Evolutionary conservation across 2,888 invertebrate genomes (phyloP), one percentile per base, ranked within the genome.

Genomic region (Sphecodes monilicornis): DNA sequence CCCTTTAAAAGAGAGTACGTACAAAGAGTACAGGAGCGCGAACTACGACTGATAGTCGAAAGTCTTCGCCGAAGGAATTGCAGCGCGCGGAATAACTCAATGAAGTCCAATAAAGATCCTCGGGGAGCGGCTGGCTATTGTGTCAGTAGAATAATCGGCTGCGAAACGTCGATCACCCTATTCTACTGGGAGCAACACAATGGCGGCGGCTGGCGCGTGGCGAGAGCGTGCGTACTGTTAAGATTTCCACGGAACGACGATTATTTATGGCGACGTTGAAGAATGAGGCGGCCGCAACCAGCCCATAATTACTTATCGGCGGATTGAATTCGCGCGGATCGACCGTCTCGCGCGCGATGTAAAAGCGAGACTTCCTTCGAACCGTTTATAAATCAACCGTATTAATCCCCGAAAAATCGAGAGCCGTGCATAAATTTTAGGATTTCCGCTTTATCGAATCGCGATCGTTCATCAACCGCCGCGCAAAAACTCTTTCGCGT

Each of bases 341-440:
- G 74, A 64, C 73, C 83, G 76, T 43, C 64, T 74, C 78, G 26
- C n/a, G n/a, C 43, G 57, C 73, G 69, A 70, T 71, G 78, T 74
- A 74, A 83, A 83, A 71, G 74, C 78, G 78, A 43, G 11, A 74
- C 84, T 83, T 83, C 84, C 78, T 83, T 32, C 74, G 22, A 11
- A 32, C 74, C 32, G 68, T 29, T 69, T 77, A 83, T 78, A 83
- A 84, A 84, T 84, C 84, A 84, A 83, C 70, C 54, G 73, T 66
- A 84, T 83, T 84, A 84, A 84, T 84, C 78, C 84, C 70, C 73
- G 84, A 84, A 83, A 80, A 84, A 84, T 84, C 78, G 84, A 83
- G 78, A 74, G 74, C 78, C 73, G 84, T 71, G 84, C 78, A 83
- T 84, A 84, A 84, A 84, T 84, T 83, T 70, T 22, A 39, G 68